A percentile compares a stretch with the other conserved stretches of the same genome.
These are phyloP conservation scores for Aphidius ervi DNA, from an alignment of 1,140 invertebrate genomes.

Conservation along the genomic window DNA sequence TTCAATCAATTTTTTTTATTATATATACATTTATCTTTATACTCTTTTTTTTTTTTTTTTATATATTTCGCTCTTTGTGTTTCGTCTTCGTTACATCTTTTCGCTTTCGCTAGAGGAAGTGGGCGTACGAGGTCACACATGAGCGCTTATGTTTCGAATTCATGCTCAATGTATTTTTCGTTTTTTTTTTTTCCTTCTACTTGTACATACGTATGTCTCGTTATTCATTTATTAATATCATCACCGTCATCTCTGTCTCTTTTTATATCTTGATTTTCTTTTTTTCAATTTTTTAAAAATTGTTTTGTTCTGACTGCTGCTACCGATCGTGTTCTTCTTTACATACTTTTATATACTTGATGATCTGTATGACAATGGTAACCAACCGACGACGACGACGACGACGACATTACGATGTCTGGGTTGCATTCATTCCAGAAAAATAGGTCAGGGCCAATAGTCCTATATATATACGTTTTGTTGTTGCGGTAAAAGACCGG, in stretches of 20 bases:
- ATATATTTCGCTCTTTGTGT: neutral
- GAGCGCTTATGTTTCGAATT: too few species aligned
- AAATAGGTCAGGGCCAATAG: slow-evolving; percentile 44
- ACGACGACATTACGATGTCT: slow-evolving; percentile 23
- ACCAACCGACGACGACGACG: slow-evolving; percentile 3
- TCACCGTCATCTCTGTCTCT: slow-evolving; percentile 2
- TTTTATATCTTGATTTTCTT: slow-evolving; percentile 10
- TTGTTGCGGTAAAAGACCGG: neutral
- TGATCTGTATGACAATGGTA: slow-evolving; percentile 31
- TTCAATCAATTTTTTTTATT: too few species aligned
- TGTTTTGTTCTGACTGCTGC: too few species aligned
- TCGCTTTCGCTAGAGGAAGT: slow-evolving; percentile 31
- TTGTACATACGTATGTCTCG: neutral
- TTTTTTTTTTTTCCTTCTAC: slow-evolving; percentile 2
- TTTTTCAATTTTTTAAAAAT: neutral
- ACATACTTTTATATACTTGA: too few species aligned
- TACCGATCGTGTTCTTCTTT: too few species aligned
- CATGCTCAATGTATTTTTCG: neutral
- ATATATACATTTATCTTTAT: too few species aligned
- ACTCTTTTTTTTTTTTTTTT: neutral
- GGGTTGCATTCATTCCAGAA: slow-evolving; percentile 21
- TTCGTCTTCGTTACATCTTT: neutral
- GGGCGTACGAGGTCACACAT: slow-evolving; percentile 26
- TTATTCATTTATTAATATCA: slow-evolving; percentile 4
- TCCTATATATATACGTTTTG: neutral